Base-by-base conservation (phyloP, 53 echinoderm and acorn worm species). In the Echinometra lucunter region DNA sequence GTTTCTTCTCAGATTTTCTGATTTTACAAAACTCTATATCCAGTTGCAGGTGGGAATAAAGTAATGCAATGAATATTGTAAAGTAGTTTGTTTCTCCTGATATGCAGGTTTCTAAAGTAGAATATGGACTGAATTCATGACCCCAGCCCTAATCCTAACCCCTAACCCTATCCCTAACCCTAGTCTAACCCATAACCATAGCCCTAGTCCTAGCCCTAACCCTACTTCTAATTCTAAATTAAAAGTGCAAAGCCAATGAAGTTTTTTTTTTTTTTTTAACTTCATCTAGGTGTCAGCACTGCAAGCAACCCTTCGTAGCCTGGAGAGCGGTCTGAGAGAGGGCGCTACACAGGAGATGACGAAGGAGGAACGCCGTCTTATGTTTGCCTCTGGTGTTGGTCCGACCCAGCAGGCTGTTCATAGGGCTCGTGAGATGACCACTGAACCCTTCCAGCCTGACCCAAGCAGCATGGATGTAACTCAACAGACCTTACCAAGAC, bases 261-360 rank as follows among this genome's bases (percentile, higher is more conserved):
- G n/a, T n/a, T n/a, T n/a, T n/a, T n/a, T n/a, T n/a, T n/a, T n/a
- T n/a, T n/a, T n/a, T n/a, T n/a, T n/a, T n/a, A n/a, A n/a, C n/a
- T n/a, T n/a, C n/a, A n/a, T 49, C 58, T 82, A 99, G 99, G 99
- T 99, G 45, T 96, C 96, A 42, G 99, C 98, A 45, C 96, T 98
- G 37, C 99, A 99, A 75, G 98, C 99, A 23, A 99, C 99, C 28
- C 95, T 99, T 28, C 97, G 97, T 35, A 99, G 98, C 93, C 95
- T 99, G 32, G 96, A 98, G 85, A 95, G 88, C 34, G 96, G 95
- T 6, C 91, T 95, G 32, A 93, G 91, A 37, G 96, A 96, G 38
- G 95, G 91, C 58, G 78, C 95, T 18, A 93, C 94, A 88, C n/a
- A 94, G 10, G 95, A 96, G 81, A 91, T 96, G 95, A 96, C 95